phyloP scores from a whole-genome alignment of 2,797 vertebrate genomes.

The Halcyon smyrnensis region DNA sequence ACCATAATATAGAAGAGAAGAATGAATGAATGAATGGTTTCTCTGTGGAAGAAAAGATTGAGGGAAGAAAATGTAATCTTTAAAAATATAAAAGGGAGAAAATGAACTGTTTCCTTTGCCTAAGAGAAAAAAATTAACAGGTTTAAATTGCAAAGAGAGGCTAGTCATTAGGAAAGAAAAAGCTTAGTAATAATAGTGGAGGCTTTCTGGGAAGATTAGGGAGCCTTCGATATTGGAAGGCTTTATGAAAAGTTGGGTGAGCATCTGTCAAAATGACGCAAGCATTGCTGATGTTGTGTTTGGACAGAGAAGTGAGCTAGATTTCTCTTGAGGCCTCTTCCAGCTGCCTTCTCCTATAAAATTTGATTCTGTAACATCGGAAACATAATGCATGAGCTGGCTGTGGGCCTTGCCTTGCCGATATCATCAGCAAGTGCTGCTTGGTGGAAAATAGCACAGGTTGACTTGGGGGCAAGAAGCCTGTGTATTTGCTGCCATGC shows the following conservation, averaged over 20 bases:
- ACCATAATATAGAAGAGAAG: background rate
- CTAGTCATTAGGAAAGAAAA: background rate
- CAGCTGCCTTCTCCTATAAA: conserved; percentile 63
- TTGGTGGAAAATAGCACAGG: conserved; percentile 23
- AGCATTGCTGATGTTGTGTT: conserved; percentile 32
- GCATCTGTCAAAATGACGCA: conserved; percentile 42
- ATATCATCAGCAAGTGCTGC: conserved; percentile 51
- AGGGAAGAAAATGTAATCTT: background rate
- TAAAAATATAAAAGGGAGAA: background rate
- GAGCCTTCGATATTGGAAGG: background rate
- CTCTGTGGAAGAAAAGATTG: background rate
- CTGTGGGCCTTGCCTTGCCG: conserved; percentile 33
- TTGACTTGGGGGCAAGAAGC: background rate
- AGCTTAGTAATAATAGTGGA: background rate
- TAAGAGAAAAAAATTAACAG: background rate
- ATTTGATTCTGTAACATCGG: conserved; percentile 61
- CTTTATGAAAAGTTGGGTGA: conserved; percentile 14
- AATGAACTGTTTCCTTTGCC: background rate
- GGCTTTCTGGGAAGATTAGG: background rate
- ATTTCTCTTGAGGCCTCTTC: conserved; percentile 44
- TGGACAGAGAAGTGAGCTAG: conserved; percentile 46
- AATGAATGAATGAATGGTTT: background rate
- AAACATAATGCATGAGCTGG: conserved; percentile 60
- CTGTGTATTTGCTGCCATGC: background rate
- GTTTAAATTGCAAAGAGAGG: background rate